phyloP scores from a whole-genome alignment of 2,797 vertebrate genomes.

The Falco biarmicus region DNA sequence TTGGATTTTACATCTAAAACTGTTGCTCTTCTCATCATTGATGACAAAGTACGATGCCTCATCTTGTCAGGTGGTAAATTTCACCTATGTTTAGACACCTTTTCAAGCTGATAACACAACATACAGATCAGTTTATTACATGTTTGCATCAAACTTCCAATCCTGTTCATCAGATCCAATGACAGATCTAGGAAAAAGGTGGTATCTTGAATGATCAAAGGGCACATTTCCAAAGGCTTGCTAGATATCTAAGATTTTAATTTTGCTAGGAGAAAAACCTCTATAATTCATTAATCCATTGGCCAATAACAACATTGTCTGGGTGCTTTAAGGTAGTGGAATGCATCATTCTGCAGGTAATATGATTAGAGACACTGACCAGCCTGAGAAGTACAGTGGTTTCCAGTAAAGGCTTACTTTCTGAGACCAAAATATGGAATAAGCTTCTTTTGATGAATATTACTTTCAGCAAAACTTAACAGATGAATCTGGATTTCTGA shows the following conservation, averaged over 20 bases:
- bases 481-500: not conserved
- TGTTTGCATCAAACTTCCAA: not conserved
- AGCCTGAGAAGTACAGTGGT: not conserved
- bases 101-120: not conserved
- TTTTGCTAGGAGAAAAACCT: not conserved
- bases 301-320: not conserved
- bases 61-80: not conserved
- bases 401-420: not conserved
- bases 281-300: not conserved
- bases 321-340: not conserved
- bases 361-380: not conserved
- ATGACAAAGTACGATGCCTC: not conserved
- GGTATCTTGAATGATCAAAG: not conserved
- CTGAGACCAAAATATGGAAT: not conserved
- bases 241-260: not conserved
- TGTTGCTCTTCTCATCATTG: not conserved
- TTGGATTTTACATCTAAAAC: not conserved
- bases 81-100: not conserved
- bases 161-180: not conserved
- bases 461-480: not conserved
- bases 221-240: not conserved
- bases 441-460: not conserved
- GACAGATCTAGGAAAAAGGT: not conserved
- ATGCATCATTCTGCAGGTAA: not conserved
- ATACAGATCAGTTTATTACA: not conserved